phyloP scores from a whole-genome alignment of 2,888 invertebrate species.

The Griposia aprilina region DNA sequence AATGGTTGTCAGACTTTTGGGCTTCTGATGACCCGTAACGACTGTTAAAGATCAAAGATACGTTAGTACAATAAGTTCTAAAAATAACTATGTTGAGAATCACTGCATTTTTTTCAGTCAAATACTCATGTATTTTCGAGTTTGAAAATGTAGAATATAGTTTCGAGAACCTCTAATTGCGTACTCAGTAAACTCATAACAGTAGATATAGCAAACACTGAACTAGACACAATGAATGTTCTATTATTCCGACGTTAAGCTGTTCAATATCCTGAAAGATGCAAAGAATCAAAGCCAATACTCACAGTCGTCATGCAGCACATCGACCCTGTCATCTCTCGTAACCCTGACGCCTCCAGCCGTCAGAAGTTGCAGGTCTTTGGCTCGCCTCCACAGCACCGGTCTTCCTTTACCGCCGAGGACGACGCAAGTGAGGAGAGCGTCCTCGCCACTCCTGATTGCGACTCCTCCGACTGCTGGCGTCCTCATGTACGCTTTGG shows the following conservation, averaged over 20 bases:
- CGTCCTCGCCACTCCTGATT: conserved; percentile 92
- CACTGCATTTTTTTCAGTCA: no score
- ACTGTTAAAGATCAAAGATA: no score
- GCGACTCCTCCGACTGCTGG: conserved; percentile 81
- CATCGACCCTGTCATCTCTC: conserved; percentile 93
- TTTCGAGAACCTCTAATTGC: not conserved
- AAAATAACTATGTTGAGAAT: no score
- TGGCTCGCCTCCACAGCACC: conserved; percentile 94
- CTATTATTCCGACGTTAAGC: not conserved
- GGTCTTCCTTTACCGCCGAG: conserved; percentile 93
- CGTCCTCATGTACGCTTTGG: conserved; percentile 84
- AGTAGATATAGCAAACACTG: not conserved
- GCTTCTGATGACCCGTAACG: no score
- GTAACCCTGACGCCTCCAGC: conserved; percentile 94
- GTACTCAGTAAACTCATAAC: not conserved
- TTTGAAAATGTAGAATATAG: no score
- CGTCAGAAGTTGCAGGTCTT: conserved; percentile 93
- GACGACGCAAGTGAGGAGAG: conserved; percentile 95
- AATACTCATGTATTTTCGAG: no score
- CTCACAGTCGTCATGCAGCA: conserved; percentile 95
- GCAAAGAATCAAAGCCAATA: conserved; percentile 38
- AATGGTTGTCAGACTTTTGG: no score
- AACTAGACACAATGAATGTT: not conserved
- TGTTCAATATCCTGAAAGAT: not conserved
- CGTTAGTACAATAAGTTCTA: no score